A percentile compares a stretch with the other conserved stretches of the same genome.
Evolutionary conservation across 2,888 invertebrate species (phyloP).

Genomic region (Augiades crinisus): DNA sequence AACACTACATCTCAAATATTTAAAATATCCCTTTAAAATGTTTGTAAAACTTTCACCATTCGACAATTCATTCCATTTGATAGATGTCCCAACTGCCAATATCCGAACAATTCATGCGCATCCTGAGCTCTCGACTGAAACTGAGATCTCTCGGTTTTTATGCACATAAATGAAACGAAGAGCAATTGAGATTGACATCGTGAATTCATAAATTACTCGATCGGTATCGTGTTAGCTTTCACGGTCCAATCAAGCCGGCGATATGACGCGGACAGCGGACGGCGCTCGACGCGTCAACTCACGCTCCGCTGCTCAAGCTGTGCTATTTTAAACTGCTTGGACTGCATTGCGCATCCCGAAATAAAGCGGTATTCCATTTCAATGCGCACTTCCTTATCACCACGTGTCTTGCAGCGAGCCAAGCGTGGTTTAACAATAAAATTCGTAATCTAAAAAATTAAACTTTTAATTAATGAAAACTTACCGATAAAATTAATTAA

Average conservation of each 20-base stretch:
- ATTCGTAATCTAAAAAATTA: too few relatives aligned
- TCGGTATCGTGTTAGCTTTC: constrained; percentile 36
- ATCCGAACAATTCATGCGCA: constrained; percentile 14
- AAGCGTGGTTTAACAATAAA: background rate
- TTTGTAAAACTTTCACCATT: background rate
- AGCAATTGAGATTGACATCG: constrained; percentile 22
- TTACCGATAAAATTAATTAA: too few relatives aligned
- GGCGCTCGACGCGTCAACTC: constrained; percentile 15
- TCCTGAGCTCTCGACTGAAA: constrained; percentile 4
- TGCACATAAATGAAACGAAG: constrained; percentile 21
- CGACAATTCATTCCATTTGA: constrained; percentile 7
- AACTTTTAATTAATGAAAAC: too few relatives aligned
- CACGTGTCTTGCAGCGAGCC: background rate
- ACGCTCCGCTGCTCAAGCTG: background rate
- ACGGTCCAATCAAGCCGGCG: constrained; percentile 37
- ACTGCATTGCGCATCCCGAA: constrained; percentile 23
- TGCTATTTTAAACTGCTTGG: constrained; percentile 20
- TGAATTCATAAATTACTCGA: constrained; percentile 36
- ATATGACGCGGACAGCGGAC: constrained; percentile 33
- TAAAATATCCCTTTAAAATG: too few relatives aligned
- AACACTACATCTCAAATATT: too few relatives aligned
- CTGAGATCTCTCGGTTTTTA: constrained; percentile 17
- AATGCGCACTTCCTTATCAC: constrained; percentile 20
- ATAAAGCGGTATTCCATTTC: constrained; percentile 22
- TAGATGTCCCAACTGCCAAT: constrained; percentile 8